These are phyloP conservation scores for Amphimallon solstitiale DNA, from an alignment of 2,888 invertebrate genomes.

Conservation along the genomic window DNA sequence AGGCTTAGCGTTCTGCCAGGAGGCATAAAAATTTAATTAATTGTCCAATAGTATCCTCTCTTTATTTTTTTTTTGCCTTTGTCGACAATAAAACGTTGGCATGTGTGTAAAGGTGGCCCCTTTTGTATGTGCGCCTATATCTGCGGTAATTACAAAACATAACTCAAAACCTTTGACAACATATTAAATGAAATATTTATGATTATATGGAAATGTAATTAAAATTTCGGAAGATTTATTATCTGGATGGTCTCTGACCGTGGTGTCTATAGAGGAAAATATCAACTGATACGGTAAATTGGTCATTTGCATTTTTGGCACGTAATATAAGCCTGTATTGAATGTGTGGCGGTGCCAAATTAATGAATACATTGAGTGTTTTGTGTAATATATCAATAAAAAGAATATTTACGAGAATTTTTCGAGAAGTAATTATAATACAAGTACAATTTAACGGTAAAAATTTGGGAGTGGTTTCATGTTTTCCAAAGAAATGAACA, in stretches of 20 bases:
- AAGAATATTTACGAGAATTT: not conserved
- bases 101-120: not conserved
- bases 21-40: slow-evolving; percentile 31
- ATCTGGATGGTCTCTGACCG: not conserved
- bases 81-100: not conserved
- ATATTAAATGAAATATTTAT: slow-evolving; percentile 25
- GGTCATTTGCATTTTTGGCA: slow-evolving; percentile 17
- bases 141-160: slow-evolving; percentile 21
- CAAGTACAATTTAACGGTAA: no score
- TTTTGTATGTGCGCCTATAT: slow-evolving; percentile 1
- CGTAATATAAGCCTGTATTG: not conserved
- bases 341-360: not conserved
- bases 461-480: no score
- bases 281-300: slow-evolving; percentile 1
- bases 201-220: slow-evolving; percentile 32
- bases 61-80: not conserved
- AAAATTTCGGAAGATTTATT: slow-evolving; percentile 20
- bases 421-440: no score
- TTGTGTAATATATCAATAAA: not conserved
- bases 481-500: no score
- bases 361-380: not conserved
- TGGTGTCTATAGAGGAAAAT: not conserved
- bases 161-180: slow-evolving; percentile 10
- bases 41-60: slow-evolving; percentile 20
- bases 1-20: slow-evolving; percentile 15